These are phyloP conservation scores for Tetranychus urticae DNA, from an alignment of 1,140 invertebrate genomes.

Conservation along the genomic window DNA sequence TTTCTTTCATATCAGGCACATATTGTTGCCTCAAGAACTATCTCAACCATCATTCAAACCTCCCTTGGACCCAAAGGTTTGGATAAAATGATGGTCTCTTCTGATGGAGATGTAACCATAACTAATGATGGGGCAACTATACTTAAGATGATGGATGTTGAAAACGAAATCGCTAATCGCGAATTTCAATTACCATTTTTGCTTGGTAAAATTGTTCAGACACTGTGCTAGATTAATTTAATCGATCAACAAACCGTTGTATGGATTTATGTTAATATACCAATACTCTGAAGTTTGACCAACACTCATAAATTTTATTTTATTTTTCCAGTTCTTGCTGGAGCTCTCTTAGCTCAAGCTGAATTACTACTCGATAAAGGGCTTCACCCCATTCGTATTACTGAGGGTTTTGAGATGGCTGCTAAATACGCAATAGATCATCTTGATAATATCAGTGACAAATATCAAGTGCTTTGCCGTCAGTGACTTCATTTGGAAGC, in stretches of 20 bases:
- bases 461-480: too few species aligned
- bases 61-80: conserved; percentile 86
- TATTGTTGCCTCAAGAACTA: conserved; percentile 75
- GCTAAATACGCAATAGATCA: conserved; percentile 67
- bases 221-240: conserved; percentile 2
- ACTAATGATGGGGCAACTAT: conserved; percentile 99
- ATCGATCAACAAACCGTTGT: conserved; percentile 1
- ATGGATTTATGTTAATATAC: neutral
- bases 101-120: conserved; percentile 93
- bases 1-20: conserved; percentile 44
- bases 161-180: conserved; percentile 80
- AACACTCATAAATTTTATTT: neutral
- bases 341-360: conserved; percentile 85
- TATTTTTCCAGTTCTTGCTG: conserved; percentile 37
- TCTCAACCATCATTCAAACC: conserved; percentile 65
- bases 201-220: conserved; percentile 1
- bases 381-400: conserved; percentile 94
- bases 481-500: too few species aligned
- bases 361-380: conserved; percentile 77
- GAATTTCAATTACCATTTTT: neutral
- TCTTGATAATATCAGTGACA: conserved; percentile 64
- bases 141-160: conserved; percentile 94
- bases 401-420: conserved; percentile 94
- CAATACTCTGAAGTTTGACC: neutral
- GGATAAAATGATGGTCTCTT: conserved; percentile 85